These are phyloP conservation scores for Petrocephalus sullivani DNA, from an alignment of 2,797 vertebrate species.

Conservation along the genomic window DNA sequence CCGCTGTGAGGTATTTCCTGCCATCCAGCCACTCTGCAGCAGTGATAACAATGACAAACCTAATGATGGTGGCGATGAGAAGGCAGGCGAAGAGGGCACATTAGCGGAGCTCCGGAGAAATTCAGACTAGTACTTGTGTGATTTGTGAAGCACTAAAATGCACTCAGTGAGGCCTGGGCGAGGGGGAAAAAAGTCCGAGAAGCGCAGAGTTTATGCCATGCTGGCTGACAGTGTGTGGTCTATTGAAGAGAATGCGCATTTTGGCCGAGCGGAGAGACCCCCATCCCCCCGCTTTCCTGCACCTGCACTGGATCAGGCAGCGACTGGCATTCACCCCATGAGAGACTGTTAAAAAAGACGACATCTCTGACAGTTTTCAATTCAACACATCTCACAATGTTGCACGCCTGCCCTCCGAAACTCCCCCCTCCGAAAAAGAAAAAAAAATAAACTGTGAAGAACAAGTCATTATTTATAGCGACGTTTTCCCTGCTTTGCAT, in stretches of 20 bases:
- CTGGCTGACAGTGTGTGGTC: slow-evolving; percentile 98
- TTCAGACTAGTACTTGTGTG: slow-evolving; percentile 10
- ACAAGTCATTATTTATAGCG: slow-evolving; percentile 22
- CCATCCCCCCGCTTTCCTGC: slow-evolving; percentile 75
- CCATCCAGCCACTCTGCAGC: not conserved
- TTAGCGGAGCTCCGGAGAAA: slow-evolving; percentile 11
- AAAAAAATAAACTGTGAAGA: slow-evolving; percentile 23
- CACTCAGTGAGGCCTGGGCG: slow-evolving; percentile 61
- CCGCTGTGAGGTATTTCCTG: not conserved
- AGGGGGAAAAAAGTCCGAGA: slow-evolving; percentile 57
- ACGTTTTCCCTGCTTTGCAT: slow-evolving; percentile 16
- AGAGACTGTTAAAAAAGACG: slow-evolving; percentile 71
- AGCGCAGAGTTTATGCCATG: slow-evolving; percentile 77
- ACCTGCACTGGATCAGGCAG: slow-evolving; percentile 92
- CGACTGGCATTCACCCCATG: slow-evolving; percentile 83
- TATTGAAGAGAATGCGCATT: slow-evolving; percentile 79
- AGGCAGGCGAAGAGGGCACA: not conserved
- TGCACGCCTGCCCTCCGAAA: slow-evolving; percentile 37
- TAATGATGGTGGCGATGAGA: not conserved
- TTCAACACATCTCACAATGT: slow-evolving; percentile 81
- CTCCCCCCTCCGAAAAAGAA: slow-evolving; percentile 27
- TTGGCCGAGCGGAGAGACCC: slow-evolving; percentile 68
- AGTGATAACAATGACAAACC: slow-evolving; percentile 2
- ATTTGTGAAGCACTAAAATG: slow-evolving; percentile 66
- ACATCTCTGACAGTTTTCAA: slow-evolving; percentile 84